phyloP scores from a whole-genome alignment of 2,888 invertebrate genomes.

The Anthoptus insignis region DNA sequence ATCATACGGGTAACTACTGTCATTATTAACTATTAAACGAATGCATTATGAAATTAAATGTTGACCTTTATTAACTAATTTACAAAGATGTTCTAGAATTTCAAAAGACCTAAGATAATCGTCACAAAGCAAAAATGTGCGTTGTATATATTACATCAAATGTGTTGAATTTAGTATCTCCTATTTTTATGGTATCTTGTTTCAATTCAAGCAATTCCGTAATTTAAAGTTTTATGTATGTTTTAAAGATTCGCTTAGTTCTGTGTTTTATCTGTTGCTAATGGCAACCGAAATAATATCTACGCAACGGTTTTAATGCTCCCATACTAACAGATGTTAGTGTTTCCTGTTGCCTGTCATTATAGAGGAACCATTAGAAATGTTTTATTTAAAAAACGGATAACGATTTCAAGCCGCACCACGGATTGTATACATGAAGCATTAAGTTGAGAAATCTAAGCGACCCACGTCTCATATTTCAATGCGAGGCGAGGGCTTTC shows the following conservation, averaged over 20 bases:
- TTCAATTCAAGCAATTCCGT: too few relatives aligned
- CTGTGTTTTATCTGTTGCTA: background rate
- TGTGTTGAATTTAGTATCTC: too few relatives aligned
- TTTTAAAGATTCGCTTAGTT: background rate
- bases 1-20: background rate
- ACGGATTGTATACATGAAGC: background rate
- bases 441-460: background rate
- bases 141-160: too few relatives aligned
- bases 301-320: background rate
- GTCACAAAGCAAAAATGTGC: too few relatives aligned
- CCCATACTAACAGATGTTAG: conserved; percentile 12
- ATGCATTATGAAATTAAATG: too few relatives aligned
- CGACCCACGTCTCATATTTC: background rate
- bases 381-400: conserved; percentile 6
- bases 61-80: too few relatives aligned
- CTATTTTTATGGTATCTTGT: too few relatives aligned
- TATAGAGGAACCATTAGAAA: conserved; percentile 6
- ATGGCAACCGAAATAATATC: background rate
- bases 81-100: too few relatives aligned
- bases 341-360: conserved; percentile 14
- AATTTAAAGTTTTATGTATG: background rate
- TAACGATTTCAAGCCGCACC: background rate
- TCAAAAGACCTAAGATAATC: too few relatives aligned
- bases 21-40: too few relatives aligned
- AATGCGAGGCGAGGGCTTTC: background rate